Conservation (phyloP, 2,888 invertebrate species). For the Calameuta pallipes region DNA sequence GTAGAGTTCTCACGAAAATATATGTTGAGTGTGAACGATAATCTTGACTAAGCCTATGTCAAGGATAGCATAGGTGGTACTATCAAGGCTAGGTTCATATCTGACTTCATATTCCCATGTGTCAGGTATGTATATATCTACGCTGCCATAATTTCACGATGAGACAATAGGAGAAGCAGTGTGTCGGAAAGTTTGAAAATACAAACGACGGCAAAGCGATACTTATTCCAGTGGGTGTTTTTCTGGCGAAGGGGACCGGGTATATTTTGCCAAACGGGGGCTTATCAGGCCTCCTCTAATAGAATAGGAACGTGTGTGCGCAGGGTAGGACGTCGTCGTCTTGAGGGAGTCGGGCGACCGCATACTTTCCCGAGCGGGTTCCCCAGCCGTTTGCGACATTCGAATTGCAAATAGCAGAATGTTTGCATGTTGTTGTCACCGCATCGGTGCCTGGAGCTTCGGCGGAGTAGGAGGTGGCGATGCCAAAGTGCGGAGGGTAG, state of each 20-base stretch:
- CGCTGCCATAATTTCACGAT: neutral
- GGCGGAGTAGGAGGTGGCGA: conserved; percentile 13
- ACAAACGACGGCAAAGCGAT: neutral
- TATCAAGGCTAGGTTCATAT: neutral
- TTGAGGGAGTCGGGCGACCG: conserved; percentile 29
- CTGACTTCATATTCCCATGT: neutral
- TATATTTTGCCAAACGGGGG: conserved; percentile 49
- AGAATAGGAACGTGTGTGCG: conserved; percentile 45
- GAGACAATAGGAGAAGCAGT: neutral
- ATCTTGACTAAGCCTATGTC: neutral
- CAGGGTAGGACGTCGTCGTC: neutral
- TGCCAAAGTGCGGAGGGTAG: no score
- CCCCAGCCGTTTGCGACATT: conserved; percentile 60
- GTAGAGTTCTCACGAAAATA: neutral
- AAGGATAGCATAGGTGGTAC: neutral
- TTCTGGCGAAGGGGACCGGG: neutral
- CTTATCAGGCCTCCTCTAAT: conserved; percentile 57
- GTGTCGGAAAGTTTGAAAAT: neutral
- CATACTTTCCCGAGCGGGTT: conserved; percentile 35
- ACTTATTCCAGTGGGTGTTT: neutral
- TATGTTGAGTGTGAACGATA: neutral
- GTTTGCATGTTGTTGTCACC: conserved; percentile 66
- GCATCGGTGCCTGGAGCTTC: conserved; percentile 51
- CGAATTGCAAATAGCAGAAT: conserved; percentile 67
- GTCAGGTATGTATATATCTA: neutral